phyloP scores from a whole-genome alignment of 2,888 invertebrate genomes.

The Drosophila limbata region DNA sequence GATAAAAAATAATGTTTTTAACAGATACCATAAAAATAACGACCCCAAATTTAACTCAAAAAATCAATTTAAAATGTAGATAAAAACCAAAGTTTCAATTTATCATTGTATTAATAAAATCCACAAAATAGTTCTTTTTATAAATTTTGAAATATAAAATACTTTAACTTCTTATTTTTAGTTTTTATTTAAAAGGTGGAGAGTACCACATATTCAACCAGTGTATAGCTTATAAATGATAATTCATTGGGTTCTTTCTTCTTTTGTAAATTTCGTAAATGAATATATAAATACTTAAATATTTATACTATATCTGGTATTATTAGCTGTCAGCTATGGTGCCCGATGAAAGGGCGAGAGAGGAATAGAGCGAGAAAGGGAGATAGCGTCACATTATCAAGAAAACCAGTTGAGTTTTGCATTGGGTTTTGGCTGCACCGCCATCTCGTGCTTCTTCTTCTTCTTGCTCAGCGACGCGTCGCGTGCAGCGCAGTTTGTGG shows the following conservation, averaged over 20 bases:
- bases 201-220: too few species aligned
- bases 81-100: too few species aligned
- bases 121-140: too few species aligned
- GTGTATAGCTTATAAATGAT: background rate
- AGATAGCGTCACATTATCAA: slow-evolving; percentile 21
- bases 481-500: slow-evolving; percentile 62
- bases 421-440: slow-evolving; percentile 39
- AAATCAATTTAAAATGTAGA: too few species aligned
- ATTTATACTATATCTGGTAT: slow-evolving; percentile 22
- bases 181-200: too few species aligned
- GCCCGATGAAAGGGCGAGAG: slow-evolving; percentile 14
- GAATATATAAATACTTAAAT: slow-evolving; percentile 30
- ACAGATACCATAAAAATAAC: too few species aligned
- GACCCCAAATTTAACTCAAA: too few species aligned
- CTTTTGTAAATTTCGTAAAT: background rate
- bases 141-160: too few species aligned
- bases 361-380: slow-evolving; percentile 18
- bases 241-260: background rate
- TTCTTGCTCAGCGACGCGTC: slow-evolving; percentile 31
- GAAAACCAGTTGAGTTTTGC: slow-evolving; percentile 69
- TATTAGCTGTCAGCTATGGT: slow-evolving; percentile 8
- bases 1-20: too few species aligned
- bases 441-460: slow-evolving; percentile 45
- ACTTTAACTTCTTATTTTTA: too few species aligned
- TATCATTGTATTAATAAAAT: too few species aligned